A percentile compares a stretch with the other conserved stretches of the same genome.
Conservation (phyloP, 2,113 vertebrate genomes). For the Pseudonaja textilis region DNA sequence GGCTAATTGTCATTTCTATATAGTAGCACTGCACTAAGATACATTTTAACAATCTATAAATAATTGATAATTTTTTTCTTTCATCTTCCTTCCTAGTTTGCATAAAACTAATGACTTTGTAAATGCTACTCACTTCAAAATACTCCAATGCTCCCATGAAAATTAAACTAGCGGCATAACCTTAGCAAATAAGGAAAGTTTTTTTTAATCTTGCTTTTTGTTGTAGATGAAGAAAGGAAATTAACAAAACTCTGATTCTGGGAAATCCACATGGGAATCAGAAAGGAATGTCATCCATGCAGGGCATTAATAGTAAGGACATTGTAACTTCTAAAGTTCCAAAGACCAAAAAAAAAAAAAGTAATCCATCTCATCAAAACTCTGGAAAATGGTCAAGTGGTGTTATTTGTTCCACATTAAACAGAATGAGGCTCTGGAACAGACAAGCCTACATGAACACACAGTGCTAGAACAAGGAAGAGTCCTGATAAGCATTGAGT, state of each 20-base stretch:
- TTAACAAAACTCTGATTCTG: conserved; percentile 64
- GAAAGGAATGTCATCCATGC: conserved; percentile 41
- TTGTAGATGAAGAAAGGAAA: conserved; percentile 59
- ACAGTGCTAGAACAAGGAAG: conserved; percentile 59
- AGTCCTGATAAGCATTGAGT: conserved; percentile 50
- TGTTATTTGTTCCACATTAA: conserved; percentile 58
- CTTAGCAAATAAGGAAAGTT: conserved; percentile 74
- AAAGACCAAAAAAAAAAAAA: conserved; percentile 39
- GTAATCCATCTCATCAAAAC: conserved; percentile 46
- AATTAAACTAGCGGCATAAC: conserved; percentile 81
- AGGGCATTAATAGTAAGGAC: conserved; percentile 50
- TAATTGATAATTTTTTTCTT: conserved; percentile 99
- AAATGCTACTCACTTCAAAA: conserved; percentile 92
- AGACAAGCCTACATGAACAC: conserved; percentile 4
- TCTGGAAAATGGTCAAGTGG: conserved; percentile 50
- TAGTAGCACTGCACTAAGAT: conserved; percentile 84
- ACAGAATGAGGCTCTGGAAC: conserved; percentile 61
- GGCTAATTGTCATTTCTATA: conserved; percentile 89
- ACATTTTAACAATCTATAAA: conserved; percentile 96
- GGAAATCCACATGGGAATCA: conserved; percentile 63
- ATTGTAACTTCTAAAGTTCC: conserved; percentile 41
- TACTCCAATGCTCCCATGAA: conserved; percentile 77
- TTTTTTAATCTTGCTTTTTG: conserved; percentile 38
- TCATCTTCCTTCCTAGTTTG: conserved; percentile 97
- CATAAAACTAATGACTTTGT: conserved; percentile 99